Evolutionary conservation across 2,888 invertebrate species (phyloP), one percentile per base, ranked within the genome.

Genomic region (Melanchra persicariae): DNA sequence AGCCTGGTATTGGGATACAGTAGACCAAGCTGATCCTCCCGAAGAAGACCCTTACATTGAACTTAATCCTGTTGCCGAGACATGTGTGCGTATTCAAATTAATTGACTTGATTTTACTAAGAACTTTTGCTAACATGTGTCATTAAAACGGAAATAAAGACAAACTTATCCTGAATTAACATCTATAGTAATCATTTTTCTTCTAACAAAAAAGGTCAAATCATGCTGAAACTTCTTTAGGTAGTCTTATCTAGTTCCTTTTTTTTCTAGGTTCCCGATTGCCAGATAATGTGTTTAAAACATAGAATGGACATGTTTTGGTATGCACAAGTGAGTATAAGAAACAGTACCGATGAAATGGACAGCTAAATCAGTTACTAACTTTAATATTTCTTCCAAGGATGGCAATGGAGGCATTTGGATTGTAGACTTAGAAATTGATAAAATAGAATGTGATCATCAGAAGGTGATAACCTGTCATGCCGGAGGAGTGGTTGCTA

Each of bases 1-100:
- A 9, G 97, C 98, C 15, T 99, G 99, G 99, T 98, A 98, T 93
- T 99, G 98, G 96, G 98, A 98, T 84, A 97, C 98, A 0, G 98
- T 99, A n/a, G 98, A 99, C 83, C 97, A 98, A 77, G 98, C 98
- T 0, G 98, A 99, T 92, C 97, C 98, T 0, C 97, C 97, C 0
- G 98, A 98, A 84, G 98, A 98, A 9, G 97, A 98, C 84, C 97
- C 97, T 9, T 97, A 97, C 74, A 97, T 98, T 34, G 98, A 98
- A 92, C 97, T 98, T 70, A 98, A 99, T 89, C 99, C 99, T 1
- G 98, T 98, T 67, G 98, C 98, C 85, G 98, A 99, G 91, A 97
- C 98, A 85, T 96, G 97, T 82, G 97, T 96, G 87, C 22, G 88
- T 77, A 62, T 26, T 7, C 6, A 10, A 2, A 47, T 57, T 51